phyloP scores from a whole-genome alignment of 2,113 vertebrate species.

The Caracal caracal region DNA sequence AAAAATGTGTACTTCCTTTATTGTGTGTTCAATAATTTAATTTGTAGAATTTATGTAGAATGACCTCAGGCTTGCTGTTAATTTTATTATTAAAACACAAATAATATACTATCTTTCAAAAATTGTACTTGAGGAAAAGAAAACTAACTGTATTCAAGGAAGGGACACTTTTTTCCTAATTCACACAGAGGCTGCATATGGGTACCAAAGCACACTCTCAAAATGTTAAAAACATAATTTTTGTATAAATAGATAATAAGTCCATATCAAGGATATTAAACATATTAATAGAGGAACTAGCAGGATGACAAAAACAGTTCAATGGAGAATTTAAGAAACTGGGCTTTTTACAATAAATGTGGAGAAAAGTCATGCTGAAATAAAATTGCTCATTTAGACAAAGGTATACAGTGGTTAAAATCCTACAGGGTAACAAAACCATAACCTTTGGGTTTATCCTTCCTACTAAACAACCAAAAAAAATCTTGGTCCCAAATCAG shows the following conservation, averaged over 20 bases:
- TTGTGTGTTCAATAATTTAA: conserved; percentile 12
- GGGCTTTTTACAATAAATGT: not conserved
- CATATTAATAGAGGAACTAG: not conserved
- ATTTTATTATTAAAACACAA: conserved; percentile 41
- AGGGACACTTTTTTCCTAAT: not conserved
- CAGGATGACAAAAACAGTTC: not conserved
- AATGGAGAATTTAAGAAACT: conserved; percentile 33
- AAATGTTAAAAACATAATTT: conserved; percentile 38
- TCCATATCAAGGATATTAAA: not conserved
- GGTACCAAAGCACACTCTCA: not conserved
- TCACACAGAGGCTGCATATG: not conserved
- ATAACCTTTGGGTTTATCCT: not conserved
- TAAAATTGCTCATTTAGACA: conserved; percentile 31
- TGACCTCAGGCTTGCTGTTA: not conserved
- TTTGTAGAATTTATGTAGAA: conserved; percentile 18
- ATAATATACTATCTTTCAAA: conserved; percentile 16
- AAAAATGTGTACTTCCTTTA: not conserved
- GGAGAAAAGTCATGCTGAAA: not conserved
- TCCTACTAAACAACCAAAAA: not conserved
- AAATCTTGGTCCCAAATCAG: not conserved
- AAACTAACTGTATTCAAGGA: not conserved
- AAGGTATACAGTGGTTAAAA: not conserved
- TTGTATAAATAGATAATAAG: not conserved
- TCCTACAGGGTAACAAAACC: not conserved
- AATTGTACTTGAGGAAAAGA: not conserved